Percentiles rank a stretch among this genome's conserved stretches.
phyloP scores from a whole-genome alignment of 2,888 invertebrate species.

The Drosophila neonasuta region DNA sequence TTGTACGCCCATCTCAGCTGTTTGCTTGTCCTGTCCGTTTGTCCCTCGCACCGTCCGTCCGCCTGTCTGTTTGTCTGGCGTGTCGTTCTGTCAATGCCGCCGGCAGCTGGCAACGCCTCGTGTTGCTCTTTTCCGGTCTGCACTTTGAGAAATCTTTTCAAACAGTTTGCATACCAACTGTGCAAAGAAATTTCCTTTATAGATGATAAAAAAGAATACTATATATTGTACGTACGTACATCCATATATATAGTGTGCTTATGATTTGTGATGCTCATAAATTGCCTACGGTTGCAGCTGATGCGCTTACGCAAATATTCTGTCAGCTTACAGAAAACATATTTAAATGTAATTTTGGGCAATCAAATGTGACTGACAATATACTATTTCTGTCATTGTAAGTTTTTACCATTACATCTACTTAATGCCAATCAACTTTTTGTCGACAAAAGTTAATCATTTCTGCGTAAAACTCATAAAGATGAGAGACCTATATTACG shows the following conservation, averaged over 20 bases:
- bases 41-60: constrained; percentile 6
- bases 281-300: background rate
- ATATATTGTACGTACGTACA: background rate
- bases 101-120: constrained; percentile 42
- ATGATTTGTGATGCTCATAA: background rate
- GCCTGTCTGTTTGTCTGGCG: constrained; percentile 19
- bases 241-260: background rate
- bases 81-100: constrained; percentile 49
- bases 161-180: constrained; percentile 17
- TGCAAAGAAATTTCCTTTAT: constrained; percentile 8
- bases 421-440: background rate
- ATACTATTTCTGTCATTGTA: background rate
- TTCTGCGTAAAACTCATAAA: background rate
- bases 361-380: constrained; percentile 3
- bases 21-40: constrained; percentile 28
- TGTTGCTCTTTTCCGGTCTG: constrained; percentile 59
- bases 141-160: constrained; percentile 53
- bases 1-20: constrained; percentile 38
- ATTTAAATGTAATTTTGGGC: background rate
- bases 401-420: background rate
- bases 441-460: background rate
- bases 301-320: background rate
- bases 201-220: constrained; percentile 3
- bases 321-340: background rate
- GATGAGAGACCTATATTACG: background rate